Base-by-base conservation (phyloP, 2,113 vertebrate species). In the Cynoglossus semilaevis region DNA sequence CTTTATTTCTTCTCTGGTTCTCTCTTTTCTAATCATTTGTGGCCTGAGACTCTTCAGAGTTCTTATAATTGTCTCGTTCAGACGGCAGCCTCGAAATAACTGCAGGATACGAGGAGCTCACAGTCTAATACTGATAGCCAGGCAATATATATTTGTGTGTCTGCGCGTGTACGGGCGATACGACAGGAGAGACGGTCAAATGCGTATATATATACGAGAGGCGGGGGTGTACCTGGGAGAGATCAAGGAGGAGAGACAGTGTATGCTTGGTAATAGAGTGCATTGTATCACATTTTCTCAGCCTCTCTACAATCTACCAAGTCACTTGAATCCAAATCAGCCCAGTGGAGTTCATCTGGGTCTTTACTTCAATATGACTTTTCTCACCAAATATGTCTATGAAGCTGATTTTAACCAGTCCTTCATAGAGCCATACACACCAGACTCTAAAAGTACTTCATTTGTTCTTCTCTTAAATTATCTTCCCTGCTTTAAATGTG, bases 1-100 rank as follows among this genome's bases (percentile, higher is more conserved):
- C 80, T 81, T 83, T 80, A 82, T 85, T 85, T 83, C 87, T 77
- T 80, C 78, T 77, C 81, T 79, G 62, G 63, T 79, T 86, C 84
- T 65, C 86, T 81, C 80, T 81, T 88, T 72, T 89, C 85, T 91
- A 89, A 90, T 91, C 88, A 91, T 91, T 88, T 88, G 87, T 72
- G 82, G 87, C 73, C 87, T 37, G 78, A 74, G 77, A 88, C 89
- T 89, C 83, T 87, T 86, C 88, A 84, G 74, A 87, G 85, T 88
- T 90, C 85, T 88, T 87, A 90, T 90, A 90, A 91, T 90, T 89
- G 88, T 91, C 88, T 90, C 82, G 75, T 85, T 90, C 81, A 79
- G 88, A 88, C 82, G 84, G 85, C 82, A 80, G 84, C 79, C 68
- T 78, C 55, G 87, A 87, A 90, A 88, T 90, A 90, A 88, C 88